These are phyloP conservation scores for Arnoldichthys spilopterus DNA, from an alignment of 2,797 vertebrate genomes.

Conservation along the genomic window DNA sequence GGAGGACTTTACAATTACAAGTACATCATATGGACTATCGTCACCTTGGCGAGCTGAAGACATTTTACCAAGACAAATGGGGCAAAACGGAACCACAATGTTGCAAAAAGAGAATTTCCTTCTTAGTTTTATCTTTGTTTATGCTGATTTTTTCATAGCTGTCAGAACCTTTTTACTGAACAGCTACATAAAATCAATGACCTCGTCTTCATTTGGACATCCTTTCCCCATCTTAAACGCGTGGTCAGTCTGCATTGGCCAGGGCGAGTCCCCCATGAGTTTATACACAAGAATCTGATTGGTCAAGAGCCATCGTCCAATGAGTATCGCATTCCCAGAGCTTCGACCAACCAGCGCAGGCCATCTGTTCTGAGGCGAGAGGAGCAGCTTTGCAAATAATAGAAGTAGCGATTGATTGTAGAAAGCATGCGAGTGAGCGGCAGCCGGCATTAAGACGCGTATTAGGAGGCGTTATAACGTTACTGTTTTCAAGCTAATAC, in stretches of 20 bases:
- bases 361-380: conserved; percentile 83
- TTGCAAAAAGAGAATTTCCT: too few species aligned
- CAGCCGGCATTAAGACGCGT: conserved; percentile 5
- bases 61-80: too few species aligned
- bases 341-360: conserved; percentile 76
- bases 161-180: too few species aligned
- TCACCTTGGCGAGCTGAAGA: too few species aligned
- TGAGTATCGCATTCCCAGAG: conserved; percentile 47
- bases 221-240: conserved; percentile 52
- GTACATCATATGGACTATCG: too few species aligned
- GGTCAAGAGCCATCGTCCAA: conserved; percentile 39
- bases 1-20: too few species aligned
- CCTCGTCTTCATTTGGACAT: background rate
- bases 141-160: too few species aligned
- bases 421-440: conserved; percentile 32
- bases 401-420: conserved; percentile 31
- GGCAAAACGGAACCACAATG: too few species aligned
- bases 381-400: conserved; percentile 63
- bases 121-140: too few species aligned
- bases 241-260: conserved; percentile 77
- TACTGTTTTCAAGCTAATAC: background rate
- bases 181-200: too few species aligned
- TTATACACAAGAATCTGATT: conserved; percentile 56
- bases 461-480: background rate
- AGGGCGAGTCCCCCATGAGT: background rate